Base-by-base conservation (phyloP, 2,113 vertebrate species). In the Lanius collurio region DNA sequence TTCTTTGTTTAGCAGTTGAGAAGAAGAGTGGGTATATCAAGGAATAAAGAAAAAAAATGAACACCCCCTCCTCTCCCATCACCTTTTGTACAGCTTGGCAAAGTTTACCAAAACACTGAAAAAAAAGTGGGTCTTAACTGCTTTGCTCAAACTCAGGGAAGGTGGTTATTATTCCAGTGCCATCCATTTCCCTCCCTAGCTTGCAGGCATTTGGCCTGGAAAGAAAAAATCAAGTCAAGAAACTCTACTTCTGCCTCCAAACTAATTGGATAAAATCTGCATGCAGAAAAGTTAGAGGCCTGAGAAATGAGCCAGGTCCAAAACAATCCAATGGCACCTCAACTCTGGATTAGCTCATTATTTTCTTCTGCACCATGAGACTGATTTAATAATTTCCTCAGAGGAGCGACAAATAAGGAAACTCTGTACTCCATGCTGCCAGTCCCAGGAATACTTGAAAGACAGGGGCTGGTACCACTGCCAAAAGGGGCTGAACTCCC, bases 141-240 rank as follows among this genome's bases (percentile, higher is more conserved):
- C 78, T 88, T 77, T 88, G 59, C 94, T 93, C 82, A 84, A 68
- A 57, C 70, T 79, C 1, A 3, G 80, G 47, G 88, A 96, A 94
- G 83, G 92, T 90, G 80, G 56, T 96, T 96, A 93, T 96, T 96
- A 95, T 95, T 93, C 94, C 37, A 84, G 52, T 65, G 46, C 73
- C 83, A 94, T 96, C 76, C 70, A 52, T 57, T 82, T 97, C 80
- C 90, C 93, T 95, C 95, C 92, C 87, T 93, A 89, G 92, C 94
- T 93, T 83, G 92, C 88, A 94, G 94, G 95, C 92, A 96, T 96
- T 96, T 96, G 94, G 95, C 93, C 76, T 93, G 71, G 76, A 90
- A 95, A 95, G 82, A 76, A 94, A 89, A 96, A 89, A 88, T 85
- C n/a, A 74, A 96, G 81, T 90, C 73, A 81, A 93, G 83, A 94